Percentiles rank a stretch among this genome's conserved stretches.
Conservation (phyloP, 23 tunicate genomes). For the Phallusia fumigata region DNA sequence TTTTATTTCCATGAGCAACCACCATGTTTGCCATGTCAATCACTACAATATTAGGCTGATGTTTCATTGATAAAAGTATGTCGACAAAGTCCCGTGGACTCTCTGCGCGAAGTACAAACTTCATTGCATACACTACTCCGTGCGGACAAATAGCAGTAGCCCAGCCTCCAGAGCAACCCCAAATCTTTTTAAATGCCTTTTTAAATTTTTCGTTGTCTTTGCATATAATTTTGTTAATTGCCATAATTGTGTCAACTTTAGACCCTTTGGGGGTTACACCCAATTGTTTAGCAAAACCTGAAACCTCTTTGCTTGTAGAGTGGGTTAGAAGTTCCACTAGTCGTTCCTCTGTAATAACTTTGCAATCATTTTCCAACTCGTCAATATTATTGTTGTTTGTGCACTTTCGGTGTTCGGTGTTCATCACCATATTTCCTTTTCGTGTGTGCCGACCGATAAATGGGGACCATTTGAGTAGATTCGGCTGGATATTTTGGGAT, state of each 20-base stretch:
- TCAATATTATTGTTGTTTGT: background rate
- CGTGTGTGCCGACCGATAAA: background rate
- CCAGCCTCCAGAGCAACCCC: constrained; percentile 25
- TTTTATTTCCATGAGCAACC: background rate
- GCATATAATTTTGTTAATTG: background rate
- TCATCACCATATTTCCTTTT: background rate
- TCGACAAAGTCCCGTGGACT: constrained; percentile 8
- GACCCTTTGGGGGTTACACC: background rate
- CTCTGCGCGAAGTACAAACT: constrained; percentile 12
- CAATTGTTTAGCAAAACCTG: constrained; percentile 1
- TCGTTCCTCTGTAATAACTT: constrained; percentile 4
- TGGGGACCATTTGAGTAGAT: background rate
- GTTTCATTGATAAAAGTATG: background rate
- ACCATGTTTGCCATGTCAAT: constrained; percentile 12
- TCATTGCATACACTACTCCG: background rate
- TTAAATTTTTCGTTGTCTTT: constrained; percentile 8
- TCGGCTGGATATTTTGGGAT: background rate
- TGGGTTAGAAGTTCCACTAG: constrained; percentile 18
- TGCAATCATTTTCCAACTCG: background rate
- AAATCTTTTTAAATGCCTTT: constrained; percentile 11
- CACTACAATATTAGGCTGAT: background rate
- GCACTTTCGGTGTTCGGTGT: background rate
- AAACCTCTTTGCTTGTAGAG: background rate
- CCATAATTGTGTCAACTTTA: background rate
- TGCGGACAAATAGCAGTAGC: background rate